These are phyloP conservation scores for Chaetoderma sp. DNA, from an alignment of 2,888 invertebrate species.

Conservation along the genomic window DNA sequence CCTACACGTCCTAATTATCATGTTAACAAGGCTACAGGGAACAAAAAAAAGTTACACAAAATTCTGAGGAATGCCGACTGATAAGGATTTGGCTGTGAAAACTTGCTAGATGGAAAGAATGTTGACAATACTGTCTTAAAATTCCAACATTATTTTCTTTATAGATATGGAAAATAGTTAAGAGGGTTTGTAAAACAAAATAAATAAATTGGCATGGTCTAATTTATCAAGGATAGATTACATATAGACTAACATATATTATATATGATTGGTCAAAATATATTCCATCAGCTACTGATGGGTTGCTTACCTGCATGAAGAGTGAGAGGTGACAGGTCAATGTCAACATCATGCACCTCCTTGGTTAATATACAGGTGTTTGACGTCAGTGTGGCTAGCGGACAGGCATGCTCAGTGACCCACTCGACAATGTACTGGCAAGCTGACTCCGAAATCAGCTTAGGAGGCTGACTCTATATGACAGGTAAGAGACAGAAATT, in stretches of 20 bases:
- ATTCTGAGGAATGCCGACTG: no score
- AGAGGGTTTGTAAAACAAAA: no score
- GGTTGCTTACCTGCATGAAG: slow-evolving; percentile 30
- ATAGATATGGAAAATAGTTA: no score
- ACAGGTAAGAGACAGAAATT: no score
- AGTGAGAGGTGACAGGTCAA: slow-evolving; percentile 57
- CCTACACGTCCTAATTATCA: no score
- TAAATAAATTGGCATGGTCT: no score
- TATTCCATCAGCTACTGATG: not conserved
- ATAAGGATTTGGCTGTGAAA: no score
- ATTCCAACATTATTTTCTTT: no score
- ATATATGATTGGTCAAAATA: not conserved
- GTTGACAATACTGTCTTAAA: no score
- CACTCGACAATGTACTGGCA: slow-evolving; percentile 64
- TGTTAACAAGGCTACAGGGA: no score
- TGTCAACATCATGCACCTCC: slow-evolving; percentile 57
- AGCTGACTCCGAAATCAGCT: slow-evolving; percentile 43
- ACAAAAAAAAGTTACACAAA: no score
- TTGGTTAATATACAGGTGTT: slow-evolving; percentile 53
- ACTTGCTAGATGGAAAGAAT: no score
- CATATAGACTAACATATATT: not conserved
- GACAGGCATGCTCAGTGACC: slow-evolving; percentile 67
- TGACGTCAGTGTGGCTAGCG: slow-evolving; percentile 46
- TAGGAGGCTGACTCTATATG: slow-evolving; percentile 57
- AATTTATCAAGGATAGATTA: not conserved